Evolutionary conservation across 2,797 vertebrate genomes (phyloP).

Genomic region (Oreochromis grahami): DNA sequence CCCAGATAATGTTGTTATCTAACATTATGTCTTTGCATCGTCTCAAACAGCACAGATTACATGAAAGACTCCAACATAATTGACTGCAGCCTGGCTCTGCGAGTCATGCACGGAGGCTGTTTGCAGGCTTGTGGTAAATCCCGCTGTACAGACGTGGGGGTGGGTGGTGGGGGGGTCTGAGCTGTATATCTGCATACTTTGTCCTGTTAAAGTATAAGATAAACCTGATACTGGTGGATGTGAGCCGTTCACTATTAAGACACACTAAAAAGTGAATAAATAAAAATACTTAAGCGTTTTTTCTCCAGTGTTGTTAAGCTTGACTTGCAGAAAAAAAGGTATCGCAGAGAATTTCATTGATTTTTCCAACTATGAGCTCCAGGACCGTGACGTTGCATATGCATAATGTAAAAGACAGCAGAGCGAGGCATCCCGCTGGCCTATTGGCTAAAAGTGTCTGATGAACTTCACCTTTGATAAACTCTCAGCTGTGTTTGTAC

Average conservation of each 20-base stretch:
- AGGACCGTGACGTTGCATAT: rapidly evolving
- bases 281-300: not conserved
- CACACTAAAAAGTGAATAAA: not conserved
- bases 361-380: rapidly evolving
- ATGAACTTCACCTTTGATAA: not conserved
- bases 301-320: not conserved
- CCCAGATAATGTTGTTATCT: not conserved
- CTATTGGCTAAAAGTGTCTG: not conserved
- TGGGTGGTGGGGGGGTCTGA: not conserved
- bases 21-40: not conserved
- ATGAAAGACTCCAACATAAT: not conserved
- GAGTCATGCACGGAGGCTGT: not conserved
- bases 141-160: not conserved
- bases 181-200: not conserved
- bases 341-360: not conserved
- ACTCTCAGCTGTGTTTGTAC: not conserved
- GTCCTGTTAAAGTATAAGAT: not conserved
- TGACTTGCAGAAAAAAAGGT: not conserved
- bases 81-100: not conserved
- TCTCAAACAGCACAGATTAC: not conserved
- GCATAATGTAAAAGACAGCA: not conserved
- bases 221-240: not conserved
- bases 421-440: not conserved
- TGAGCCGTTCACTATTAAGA: not conserved
- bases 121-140: not conserved